Evolutionary conservation across 2,797 vertebrate species (phyloP).

Genomic region (Sebastes umbrosus): DNA sequence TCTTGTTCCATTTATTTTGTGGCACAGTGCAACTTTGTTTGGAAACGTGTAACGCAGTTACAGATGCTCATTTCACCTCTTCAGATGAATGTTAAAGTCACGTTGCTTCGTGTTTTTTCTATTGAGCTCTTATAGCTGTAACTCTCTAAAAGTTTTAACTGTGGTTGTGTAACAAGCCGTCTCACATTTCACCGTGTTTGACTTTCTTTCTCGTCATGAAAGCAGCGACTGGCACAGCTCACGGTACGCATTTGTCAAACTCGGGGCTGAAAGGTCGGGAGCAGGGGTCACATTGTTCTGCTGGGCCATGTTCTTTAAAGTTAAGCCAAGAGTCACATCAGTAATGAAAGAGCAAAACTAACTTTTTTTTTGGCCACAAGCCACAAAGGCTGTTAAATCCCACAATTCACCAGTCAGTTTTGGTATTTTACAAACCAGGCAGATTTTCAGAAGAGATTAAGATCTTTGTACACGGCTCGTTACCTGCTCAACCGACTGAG

Average conservation of each 20-base stretch:
- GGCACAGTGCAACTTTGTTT: conserved; percentile 25
- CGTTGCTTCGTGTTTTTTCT: background rate
- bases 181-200: conserved; percentile 28
- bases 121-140: background rate
- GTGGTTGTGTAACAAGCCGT: background rate
- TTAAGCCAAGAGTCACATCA: conserved; percentile 9
- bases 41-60: conserved; percentile 5
- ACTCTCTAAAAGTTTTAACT: background rate
- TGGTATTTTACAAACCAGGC: background rate
- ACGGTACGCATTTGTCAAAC: conserved; percentile 7
- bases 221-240: conserved; percentile 17
- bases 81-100: conserved; percentile 9
- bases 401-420: background rate
- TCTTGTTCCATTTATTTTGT: conserved; percentile 48
- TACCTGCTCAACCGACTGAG: background rate
- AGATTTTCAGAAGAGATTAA: background rate
- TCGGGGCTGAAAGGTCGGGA: conserved; percentile 29
- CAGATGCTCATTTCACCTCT: conserved; percentile 7
- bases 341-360: conserved; percentile 25
- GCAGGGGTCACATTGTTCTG: conserved; percentile 23
- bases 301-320: conserved; percentile 41
- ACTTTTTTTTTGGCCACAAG: conserved; percentile 21
- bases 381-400: conserved; percentile 22
- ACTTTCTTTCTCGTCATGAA: conserved; percentile 17
- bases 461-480: background rate